Base-by-base conservation (phyloP, 2,888 invertebrate genomes). In the Temnothorax rugatulus region DNA sequence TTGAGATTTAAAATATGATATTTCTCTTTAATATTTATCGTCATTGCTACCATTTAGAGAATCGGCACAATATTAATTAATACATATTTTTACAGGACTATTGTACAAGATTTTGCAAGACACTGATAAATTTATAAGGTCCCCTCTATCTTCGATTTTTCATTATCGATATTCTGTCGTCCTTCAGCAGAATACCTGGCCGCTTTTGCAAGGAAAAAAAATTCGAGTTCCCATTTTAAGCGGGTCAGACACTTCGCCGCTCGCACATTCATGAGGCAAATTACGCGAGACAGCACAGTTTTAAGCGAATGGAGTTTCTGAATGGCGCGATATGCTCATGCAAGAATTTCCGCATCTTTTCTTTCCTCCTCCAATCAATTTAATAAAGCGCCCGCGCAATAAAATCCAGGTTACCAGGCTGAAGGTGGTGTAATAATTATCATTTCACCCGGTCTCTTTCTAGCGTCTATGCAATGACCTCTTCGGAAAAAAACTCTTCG, bases 111-210 rank as follows among this genome's bases (percentile, higher is more conserved):
- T 68, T 41, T 76, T 54, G 25, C 54, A 54, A 29, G 41, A 68
- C 34, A 21, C 21, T 66, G 25, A 76, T 76, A 52, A 52, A 66
- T 54, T 68, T 68, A 77, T 68, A 68, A 77, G 29, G 41, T 8
- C 15, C 1, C 13, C 38, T 81, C 73, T 52, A 38, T 69, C 21
- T 71, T 71, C 59, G 47, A 81, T 73, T 71, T 81, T 71, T 81
- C 59, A 59, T 81, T 71, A 81, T 71, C 47, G 79, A 73, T 34
- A 71, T 81, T 81, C 79, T 59, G 77, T 59, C 79, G 47, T 59
- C 73, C 21, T 44, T 41, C 13, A 57, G 44, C 18, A 47, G 25
- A 71, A 59, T 59, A 59, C 18, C 44, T n/a, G 8, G 5, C 4
- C 34, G 41, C 21, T 59, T 59, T 29, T 71, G 21, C 29, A 47